phyloP scores from a whole-genome alignment of 2,113 vertebrate species.

The Piaya cayana region DNA sequence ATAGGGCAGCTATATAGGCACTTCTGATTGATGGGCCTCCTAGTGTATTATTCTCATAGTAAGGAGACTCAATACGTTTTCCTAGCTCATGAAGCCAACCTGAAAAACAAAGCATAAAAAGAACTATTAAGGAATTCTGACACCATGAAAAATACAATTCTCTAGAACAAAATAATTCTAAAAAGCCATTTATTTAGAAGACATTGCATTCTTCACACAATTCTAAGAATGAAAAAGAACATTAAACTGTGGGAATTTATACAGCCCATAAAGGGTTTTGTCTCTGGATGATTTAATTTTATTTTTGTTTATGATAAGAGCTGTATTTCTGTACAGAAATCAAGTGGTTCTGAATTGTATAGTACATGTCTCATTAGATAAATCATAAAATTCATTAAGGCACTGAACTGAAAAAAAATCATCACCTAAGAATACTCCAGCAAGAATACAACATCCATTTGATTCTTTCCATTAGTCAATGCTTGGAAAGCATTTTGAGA shows the following conservation, averaged over 20 bases:
- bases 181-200: background rate
- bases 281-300: background rate
- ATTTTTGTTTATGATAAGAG: background rate
- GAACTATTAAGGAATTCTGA: background rate
- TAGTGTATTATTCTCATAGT: slow-evolving; percentile 81
- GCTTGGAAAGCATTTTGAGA: slow-evolving; percentile 35
- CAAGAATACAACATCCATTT: background rate
- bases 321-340: background rate
- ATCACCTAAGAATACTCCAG: background rate
- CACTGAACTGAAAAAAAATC: background rate
- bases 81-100: slow-evolving; percentile 97
- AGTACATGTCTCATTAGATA: background rate
- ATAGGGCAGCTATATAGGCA: slow-evolving; percentile 94
- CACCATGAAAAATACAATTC: background rate
- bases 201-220: background rate
- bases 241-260: background rate
- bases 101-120: slow-evolving; percentile 56
- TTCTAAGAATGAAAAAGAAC: background rate
- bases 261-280: background rate
- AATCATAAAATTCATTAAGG: slow-evolving; percentile 10
- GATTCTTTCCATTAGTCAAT: slow-evolving; percentile 35
- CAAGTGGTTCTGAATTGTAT: background rate
- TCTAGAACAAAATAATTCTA: background rate
- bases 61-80: slow-evolving; percentile 93
- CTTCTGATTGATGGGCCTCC: slow-evolving; percentile 89